Conservation (phyloP, 2,888 invertebrate genomes). For the Ferrisia virgata region DNA sequence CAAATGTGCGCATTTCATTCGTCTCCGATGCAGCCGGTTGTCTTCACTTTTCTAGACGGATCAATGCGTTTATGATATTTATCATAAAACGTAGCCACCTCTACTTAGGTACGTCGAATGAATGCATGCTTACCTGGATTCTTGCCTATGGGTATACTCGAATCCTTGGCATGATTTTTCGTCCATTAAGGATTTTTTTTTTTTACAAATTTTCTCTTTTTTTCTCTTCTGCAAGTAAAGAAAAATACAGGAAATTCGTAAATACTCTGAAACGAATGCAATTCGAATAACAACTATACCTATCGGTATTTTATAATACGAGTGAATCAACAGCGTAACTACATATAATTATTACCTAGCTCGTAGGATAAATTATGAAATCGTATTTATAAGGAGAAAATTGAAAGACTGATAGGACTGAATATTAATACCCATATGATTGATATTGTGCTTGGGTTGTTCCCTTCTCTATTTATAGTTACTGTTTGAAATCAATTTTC, state of each 20-base stretch:
- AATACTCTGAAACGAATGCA: not conserved
- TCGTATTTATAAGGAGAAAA: no score
- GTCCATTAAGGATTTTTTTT: constrained; percentile 32
- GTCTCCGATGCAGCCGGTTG: not conserved
- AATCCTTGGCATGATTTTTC: constrained; percentile 34
- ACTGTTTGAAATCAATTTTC: no score
- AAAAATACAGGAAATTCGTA: constrained; percentile 16
- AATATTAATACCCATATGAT: no score
- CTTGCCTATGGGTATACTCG: no score
- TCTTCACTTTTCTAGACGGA: constrained; percentile 17
- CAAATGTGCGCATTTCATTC: constrained; percentile 35
- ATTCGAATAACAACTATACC: not conserved
- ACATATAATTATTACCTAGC: no score
- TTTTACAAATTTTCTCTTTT: not conserved
- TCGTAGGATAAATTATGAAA: no score
- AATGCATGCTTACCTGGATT: not conserved
- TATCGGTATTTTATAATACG: not conserved
- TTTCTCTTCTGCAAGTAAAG: not conserved
- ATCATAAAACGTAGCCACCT: not conserved
- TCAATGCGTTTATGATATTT: constrained; percentile 23
- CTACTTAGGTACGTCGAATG: not conserved
- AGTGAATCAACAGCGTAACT: not conserved
- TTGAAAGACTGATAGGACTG: no score
- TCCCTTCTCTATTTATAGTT: no score
- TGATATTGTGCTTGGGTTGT: no score